phyloP scores from a whole-genome alignment of 2,113 vertebrate species.

The Cichladusa arquata region DNA sequence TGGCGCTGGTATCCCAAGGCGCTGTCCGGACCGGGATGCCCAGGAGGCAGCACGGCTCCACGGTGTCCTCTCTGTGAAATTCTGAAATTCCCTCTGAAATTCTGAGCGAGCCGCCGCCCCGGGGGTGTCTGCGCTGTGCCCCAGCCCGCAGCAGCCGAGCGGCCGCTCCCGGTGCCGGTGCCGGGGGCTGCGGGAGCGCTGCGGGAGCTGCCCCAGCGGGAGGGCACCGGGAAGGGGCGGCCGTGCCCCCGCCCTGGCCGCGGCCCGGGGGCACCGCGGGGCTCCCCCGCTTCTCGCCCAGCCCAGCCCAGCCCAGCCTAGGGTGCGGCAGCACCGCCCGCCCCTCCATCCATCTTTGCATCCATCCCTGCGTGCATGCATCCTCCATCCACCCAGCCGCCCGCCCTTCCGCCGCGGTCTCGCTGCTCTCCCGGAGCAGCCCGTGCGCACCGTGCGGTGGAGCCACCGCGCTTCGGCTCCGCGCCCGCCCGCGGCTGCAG shows the following conservation, averaged over 20 bases:
- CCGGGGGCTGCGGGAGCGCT: neutral
- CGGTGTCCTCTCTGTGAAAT: rapidly evolving
- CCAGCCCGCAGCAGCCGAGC: neutral
- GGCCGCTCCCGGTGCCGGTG: neutral
- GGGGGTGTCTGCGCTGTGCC: neutral
- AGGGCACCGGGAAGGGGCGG: neutral
- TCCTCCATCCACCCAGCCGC: neutral
- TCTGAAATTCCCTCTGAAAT: neutral
- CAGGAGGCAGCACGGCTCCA: neutral
- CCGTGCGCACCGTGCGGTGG: neutral
- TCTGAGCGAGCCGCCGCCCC: rapidly evolving
- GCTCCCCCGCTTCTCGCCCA: neutral
- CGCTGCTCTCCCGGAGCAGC: neutral
- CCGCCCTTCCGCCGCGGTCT: neutral
- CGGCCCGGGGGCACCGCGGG: neutral
- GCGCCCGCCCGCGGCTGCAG: neutral
- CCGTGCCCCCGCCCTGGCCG: neutral
- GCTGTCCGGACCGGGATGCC: neutral
- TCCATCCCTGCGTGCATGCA: neutral
- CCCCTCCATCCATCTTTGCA: neutral
- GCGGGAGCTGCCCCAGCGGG: neutral
- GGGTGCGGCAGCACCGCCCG: neutral
- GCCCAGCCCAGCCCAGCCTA: neutral
- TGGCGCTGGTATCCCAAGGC: neutral
- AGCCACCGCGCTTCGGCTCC: neutral